phyloP scores from a whole-genome alignment of 1,140 invertebrate species.

The Pogonomyrmex barbatus region DNA sequence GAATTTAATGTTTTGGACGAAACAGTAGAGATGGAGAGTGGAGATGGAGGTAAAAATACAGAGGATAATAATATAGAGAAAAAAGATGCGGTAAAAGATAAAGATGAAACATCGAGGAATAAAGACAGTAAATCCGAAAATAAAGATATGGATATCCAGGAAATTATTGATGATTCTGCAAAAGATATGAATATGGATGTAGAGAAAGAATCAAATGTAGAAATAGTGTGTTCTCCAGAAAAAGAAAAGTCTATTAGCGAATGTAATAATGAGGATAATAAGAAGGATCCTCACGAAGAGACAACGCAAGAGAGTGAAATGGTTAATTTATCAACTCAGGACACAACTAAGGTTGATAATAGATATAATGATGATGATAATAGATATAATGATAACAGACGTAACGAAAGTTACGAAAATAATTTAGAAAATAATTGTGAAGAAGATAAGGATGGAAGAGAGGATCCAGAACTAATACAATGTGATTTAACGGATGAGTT shows the following conservation, averaged over 20 bases:
- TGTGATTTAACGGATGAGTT: constrained; percentile 2
- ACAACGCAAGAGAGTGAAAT: background rate
- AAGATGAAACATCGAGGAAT: background rate
- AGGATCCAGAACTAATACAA: constrained; percentile 7
- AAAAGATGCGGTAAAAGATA: background rate
- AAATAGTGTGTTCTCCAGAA: background rate
- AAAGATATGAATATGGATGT: background rate
- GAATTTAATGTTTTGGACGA: background rate
- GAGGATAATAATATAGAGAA: background rate
- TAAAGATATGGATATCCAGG: background rate
- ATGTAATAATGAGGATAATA: background rate
- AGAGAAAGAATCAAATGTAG: background rate
- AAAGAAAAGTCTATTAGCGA: constrained; percentile 4
- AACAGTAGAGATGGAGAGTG: background rate
- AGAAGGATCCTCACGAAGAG: background rate
- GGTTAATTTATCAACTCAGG: background rate
- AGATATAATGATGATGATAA: background rate
- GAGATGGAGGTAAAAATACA: background rate
- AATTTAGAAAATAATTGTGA: background rate
- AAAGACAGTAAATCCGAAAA: background rate
- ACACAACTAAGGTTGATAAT: background rate
- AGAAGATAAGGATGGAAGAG: background rate
- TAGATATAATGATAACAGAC: background rate
- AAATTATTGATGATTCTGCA: background rate
- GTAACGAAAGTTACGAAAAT: background rate